Evolutionary conservation across 2,888 invertebrate species (phyloP).

Genomic region (Liodrosophila aerea): DNA sequence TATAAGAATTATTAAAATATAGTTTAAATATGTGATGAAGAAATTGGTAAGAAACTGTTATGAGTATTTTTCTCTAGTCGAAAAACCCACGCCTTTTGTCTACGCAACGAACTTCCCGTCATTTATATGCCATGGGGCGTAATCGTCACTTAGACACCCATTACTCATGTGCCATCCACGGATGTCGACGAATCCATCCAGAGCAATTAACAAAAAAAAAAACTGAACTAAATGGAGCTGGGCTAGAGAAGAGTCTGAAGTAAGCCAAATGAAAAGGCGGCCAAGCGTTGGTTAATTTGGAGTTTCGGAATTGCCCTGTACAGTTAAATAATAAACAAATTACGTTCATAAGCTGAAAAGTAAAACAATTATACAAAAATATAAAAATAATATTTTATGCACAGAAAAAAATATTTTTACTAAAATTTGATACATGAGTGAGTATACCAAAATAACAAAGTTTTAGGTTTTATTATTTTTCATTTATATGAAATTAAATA

Average conservation of each 20-base stretch:
- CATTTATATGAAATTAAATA: no score
- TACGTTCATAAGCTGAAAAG: constrained; percentile 23
- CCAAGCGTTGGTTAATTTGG: constrained; percentile 24
- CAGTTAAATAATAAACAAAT: constrained; percentile 49
- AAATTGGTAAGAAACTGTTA: no score
- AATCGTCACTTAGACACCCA: constrained; percentile 62
- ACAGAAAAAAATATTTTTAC: no score
- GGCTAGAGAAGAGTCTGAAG: not conserved
- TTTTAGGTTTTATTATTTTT: no score
- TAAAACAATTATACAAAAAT: constrained; percentile 15
- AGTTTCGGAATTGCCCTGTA: constrained; percentile 12
- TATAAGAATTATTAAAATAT: no score
- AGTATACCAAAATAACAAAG: no score
- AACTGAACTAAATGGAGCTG: constrained; percentile 10
- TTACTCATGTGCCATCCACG: constrained; percentile 60
- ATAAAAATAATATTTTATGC: constrained; percentile 19
- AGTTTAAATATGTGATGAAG: no score
- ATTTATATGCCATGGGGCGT: constrained; percentile 34
- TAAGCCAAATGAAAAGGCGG: constrained; percentile 14
- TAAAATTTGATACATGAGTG: no score
- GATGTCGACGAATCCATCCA: constrained; percentile 62
- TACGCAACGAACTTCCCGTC: constrained; percentile 2
- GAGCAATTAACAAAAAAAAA: constrained; percentile 21
- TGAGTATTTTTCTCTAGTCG: constrained; percentile 1
- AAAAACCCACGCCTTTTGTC: not conserved